Evolutionary conservation across 2,888 invertebrate genomes (phyloP).

Genomic region (Agonum fuliginosum): DNA sequence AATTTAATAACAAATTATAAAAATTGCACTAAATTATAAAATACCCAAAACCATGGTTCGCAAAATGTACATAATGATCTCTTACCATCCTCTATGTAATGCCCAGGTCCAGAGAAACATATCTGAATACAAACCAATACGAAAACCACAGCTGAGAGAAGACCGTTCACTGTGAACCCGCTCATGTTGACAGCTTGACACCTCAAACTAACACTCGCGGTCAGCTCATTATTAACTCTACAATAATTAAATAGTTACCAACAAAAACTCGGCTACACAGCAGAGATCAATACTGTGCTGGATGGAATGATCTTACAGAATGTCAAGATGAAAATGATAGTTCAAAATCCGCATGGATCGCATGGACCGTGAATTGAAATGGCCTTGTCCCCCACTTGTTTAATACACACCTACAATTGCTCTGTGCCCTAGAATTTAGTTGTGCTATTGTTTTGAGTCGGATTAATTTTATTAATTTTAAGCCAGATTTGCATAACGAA

Average conservation of each 20-base stretch:
- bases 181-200: slow-evolving; percentile 12
- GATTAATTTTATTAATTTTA: too few species aligned
- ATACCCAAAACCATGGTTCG: slow-evolving; percentile 8
- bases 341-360: slow-evolving; percentile 14
- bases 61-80: neutral
- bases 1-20: neutral
- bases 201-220: slow-evolving; percentile 10
- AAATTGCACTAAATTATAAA: neutral
- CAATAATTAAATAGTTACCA: slow-evolving; percentile 10
- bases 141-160: neutral
- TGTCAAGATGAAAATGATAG: slow-evolving; percentile 31
- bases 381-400: slow-evolving; percentile 36
- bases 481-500: too few species aligned
- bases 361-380: slow-evolving; percentile 35
- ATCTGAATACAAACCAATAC: slow-evolving; percentile 17
- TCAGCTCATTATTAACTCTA: slow-evolving; percentile 1
- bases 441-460: neutral
- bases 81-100: slow-evolving; percentile 18
- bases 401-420: slow-evolving; percentile 33
- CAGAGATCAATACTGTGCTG: neutral
- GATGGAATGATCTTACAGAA: slow-evolving; percentile 20
- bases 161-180: neutral
- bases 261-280: neutral
- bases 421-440: slow-evolving; percentile 7
- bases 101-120: neutral